A percentile compares a stretch with the other conserved stretches of the same genome.
Conservation (phyloP, 2,888 invertebrate genomes). For the Ennomos fuscantarius region DNA sequence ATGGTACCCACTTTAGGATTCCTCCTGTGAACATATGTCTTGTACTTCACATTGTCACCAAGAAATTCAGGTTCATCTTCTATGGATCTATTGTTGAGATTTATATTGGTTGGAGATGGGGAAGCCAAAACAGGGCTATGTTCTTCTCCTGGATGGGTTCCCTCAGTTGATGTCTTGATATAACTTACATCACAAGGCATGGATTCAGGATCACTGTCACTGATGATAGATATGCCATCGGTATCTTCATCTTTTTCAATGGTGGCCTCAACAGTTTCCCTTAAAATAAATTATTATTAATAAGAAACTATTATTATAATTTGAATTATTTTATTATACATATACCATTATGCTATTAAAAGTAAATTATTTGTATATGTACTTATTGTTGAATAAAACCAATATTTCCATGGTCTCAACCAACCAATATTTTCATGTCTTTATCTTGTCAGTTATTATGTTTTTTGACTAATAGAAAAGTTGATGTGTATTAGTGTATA, state of each 20-base stretch:
- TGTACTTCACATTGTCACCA: conserved; percentile 66
- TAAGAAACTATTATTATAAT: too few relatives aligned
- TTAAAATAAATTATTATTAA: conserved; percentile 42
- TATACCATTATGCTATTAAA: neutral
- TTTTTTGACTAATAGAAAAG: too few relatives aligned
- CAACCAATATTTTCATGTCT: too few relatives aligned
- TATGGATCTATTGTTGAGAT: conserved; percentile 49
- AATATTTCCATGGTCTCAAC: too few relatives aligned
- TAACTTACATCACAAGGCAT: conserved; percentile 56
- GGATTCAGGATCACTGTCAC: conserved; percentile 76
- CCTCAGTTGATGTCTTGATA: conserved; percentile 50
- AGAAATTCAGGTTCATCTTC: conserved; percentile 64
- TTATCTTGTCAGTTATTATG: too few relatives aligned
- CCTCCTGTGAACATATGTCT: conserved; percentile 78
- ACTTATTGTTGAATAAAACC: too few relatives aligned
- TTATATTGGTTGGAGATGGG: conserved; percentile 15
- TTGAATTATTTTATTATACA: too few relatives aligned
- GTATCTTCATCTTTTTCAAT: conserved; percentile 80
- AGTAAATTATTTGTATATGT: too few relatives aligned
- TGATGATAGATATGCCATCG: conserved; percentile 81
- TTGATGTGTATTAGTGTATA: too few relatives aligned
- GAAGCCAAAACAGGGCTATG: conserved; percentile 19
- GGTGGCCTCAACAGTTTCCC: conserved; percentile 48
- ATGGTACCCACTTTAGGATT: conserved; percentile 78
- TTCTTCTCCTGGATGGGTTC: conserved; percentile 51